These are phyloP conservation scores for Ptychoptera contaminata DNA, from an alignment of 2,888 invertebrate genomes.

Conservation along the genomic window DNA sequence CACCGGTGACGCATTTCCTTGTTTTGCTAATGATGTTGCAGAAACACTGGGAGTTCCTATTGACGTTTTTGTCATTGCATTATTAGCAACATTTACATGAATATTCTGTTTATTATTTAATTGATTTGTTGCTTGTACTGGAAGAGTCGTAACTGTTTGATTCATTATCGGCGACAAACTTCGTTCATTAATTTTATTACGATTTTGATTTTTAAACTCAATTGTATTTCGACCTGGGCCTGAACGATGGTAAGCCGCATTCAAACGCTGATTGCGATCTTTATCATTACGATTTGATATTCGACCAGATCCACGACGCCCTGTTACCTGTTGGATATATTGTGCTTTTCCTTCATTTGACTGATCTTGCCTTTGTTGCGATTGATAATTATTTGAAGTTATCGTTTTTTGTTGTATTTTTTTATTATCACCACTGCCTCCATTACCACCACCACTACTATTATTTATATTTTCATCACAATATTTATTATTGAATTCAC, in stretches of 20 bases:
- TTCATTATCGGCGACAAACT: constrained; percentile 2
- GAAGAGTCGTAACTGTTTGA: not conserved
- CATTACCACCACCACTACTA: constrained; percentile 17
- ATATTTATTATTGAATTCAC: constrained; percentile 5
- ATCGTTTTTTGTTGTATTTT: no score
- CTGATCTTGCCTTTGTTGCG: no score
- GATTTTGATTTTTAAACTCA: constrained; percentile 24
- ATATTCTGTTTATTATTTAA: constrained; percentile 5
- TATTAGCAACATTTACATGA: not conserved
- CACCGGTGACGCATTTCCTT: not conserved
- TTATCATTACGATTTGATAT: not conserved
- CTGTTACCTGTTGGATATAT: no score
- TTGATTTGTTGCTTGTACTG: constrained; percentile 1
- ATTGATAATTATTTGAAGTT: no score
- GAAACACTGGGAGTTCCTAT: not conserved
- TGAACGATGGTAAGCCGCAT: constrained; percentile 6
- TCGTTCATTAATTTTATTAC: constrained; percentile 6
- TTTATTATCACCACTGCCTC: constrained; percentile 1
- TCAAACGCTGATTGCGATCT: constrained; percentile 10
- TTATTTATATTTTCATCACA: constrained; percentile 26
- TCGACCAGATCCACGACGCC: no score
- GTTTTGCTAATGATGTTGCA: not conserved
- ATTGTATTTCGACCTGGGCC: constrained; percentile 16
- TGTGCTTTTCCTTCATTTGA: no score
- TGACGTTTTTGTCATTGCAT: not conserved